A percentile compares a stretch with the other conserved stretches of the same genome.
Evolutionary conservation across 1,140 invertebrate genomes (phyloP).

Genomic region (Anadara kagoshimensis): DNA sequence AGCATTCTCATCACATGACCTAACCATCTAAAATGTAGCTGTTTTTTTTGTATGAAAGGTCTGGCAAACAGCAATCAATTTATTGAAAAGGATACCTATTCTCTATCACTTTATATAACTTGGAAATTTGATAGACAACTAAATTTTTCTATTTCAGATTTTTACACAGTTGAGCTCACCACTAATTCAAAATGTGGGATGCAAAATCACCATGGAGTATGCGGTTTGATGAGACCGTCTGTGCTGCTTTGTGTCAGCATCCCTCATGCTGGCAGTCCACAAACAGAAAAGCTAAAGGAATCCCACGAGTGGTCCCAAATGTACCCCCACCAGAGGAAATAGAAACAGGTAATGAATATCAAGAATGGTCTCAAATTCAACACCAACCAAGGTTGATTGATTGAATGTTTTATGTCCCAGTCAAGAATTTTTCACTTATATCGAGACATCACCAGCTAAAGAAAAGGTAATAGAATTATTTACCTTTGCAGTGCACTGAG

Average conservation of each 20-base stretch:
- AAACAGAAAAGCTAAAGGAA: constrained; percentile 53
- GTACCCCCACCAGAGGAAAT: constrained; percentile 36
- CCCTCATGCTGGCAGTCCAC: constrained; percentile 66
- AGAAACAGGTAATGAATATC: constrained; percentile 38
- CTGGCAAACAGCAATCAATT: no score
- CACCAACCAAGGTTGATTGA: neutral
- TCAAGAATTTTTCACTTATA: neutral
- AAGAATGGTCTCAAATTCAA: neutral
- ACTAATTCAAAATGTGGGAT: constrained; percentile 20
- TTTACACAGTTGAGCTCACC: constrained; percentile 1
- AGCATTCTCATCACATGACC: no score
- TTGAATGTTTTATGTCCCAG: neutral
- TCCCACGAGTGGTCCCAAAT: constrained; percentile 33
- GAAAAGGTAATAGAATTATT: no score
- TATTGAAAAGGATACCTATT: no score
- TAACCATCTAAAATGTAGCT: no score
- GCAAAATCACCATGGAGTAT: constrained; percentile 21
- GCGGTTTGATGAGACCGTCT: constrained; percentile 58
- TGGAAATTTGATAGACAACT: no score
- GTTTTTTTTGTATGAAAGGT: no score
- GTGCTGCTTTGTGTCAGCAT: constrained; percentile 65
- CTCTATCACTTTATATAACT: no score
- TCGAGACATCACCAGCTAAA: no score
- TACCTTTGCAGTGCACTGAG: no score
- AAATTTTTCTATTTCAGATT: neutral